These are phyloP conservation scores for Symphodus melops DNA, from an alignment of 2,113 vertebrate genomes.

Conservation along the genomic window DNA sequence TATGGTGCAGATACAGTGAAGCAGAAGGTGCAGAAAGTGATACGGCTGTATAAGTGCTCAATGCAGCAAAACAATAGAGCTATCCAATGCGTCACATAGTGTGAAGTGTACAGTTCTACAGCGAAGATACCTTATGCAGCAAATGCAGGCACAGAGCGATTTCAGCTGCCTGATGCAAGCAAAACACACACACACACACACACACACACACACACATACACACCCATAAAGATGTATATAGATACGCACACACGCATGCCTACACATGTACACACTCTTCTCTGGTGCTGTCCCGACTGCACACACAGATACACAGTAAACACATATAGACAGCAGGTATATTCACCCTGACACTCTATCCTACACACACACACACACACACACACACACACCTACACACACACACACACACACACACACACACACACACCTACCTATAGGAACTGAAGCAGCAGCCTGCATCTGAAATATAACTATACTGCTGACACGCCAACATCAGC, in stretches of 20 bases:
- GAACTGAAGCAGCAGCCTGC: constrained; percentile 40
- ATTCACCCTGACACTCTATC: constrained; percentile 12
- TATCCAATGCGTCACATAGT: constrained; percentile 44
- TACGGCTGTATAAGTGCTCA: constrained; percentile 32
- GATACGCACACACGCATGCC: background rate
- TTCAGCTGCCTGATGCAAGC: constrained; percentile 43
- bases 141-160: constrained; percentile 40
- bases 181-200: constrained; percentile 29
- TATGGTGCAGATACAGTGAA: constrained; percentile 50
- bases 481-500: constrained; percentile 69
- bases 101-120: constrained; percentile 23
- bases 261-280: constrained; percentile 9
- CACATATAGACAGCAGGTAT: constrained; percentile 17
- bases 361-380: background rate
- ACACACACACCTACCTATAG: constrained; percentile 27
- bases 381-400: background rate
- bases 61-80: constrained; percentile 64
- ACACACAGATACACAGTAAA: constrained; percentile 1
- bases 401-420: constrained; percentile 6
- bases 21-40: constrained; percentile 49
- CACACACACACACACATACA: constrained; percentile 9
- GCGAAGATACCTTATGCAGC: constrained; percentile 52
- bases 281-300: background rate
- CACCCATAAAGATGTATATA: constrained; percentile 1
- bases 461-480: constrained; percentile 61